Evolutionary conservation across 2,888 invertebrate genomes (phyloP), one percentile per base, ranked within the genome.

Genomic region (Scotopteryx bipunctaria): DNA sequence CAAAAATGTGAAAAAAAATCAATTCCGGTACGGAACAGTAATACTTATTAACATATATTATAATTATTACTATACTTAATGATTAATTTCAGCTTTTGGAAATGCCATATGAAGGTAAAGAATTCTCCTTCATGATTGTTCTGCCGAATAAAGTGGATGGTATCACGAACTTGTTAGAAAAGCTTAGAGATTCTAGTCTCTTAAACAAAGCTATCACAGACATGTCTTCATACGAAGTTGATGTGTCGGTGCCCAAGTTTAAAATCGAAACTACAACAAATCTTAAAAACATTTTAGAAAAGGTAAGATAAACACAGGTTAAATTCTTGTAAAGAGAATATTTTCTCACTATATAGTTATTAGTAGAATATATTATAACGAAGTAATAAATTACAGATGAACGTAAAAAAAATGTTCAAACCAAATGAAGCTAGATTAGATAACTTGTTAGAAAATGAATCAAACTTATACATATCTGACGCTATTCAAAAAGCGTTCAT

Each of bases 401-500:
- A 67, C 1, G 49, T 87, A 1, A 64, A 31, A 1, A 73, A 66
- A 32, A 1, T 89, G 2, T 89, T 89, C 42, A 38, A 19, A 1
- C 0, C 64, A 0, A 3, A 4, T 0, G 8, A 74, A 2, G 95
- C 96, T 1, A 86, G 93, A 60, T 92, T 96, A 63, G 79, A 88
- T 9, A 93, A 93, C 9, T 90, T 97, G 38, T 76, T 94, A 9
- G 83, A 91, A 40, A 54, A 63, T 29, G 49, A 73, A 1, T 69
- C 71, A 3, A 65, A 78, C 1, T 76, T 97, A 14, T 81, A 66
- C 45, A 91, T 97, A 6, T 92, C 92, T 64, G 91, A 93, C 59
- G 94, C 95, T 5, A 73, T 94, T 3, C 97, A 97, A 69, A 97
- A 97, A 78, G 94, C 96, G 2, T 95, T 94, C 67, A 94, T 97